Base-by-base conservation (phyloP, 1,140 invertebrate genomes). In the Contarinia nasturtii region DNA sequence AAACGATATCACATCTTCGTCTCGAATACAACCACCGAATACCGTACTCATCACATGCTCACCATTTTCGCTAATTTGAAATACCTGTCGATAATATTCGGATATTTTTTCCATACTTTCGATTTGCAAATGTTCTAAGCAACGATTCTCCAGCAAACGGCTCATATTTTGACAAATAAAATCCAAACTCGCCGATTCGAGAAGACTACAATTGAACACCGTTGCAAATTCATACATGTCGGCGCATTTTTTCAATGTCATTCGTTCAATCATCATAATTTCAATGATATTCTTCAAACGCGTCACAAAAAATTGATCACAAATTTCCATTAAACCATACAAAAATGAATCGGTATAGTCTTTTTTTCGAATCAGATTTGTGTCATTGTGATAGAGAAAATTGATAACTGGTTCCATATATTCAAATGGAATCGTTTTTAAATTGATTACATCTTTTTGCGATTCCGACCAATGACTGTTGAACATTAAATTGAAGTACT, bases 401-500 rank as follows among this genome's bases (percentile, higher is more conserved):
- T 78, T 73, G 2, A 82, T 47, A 2, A 80, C 57, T 17, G 71
- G 65, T 48, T 71, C 60, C 51, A 80, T 61, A 33, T 61, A 64
- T 46, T 61, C 61, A 4, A 48, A 15, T 7, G 61, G 55, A 27
- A 64, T 53, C 1, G 54, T 55, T 15, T 48, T 54, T 45, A 63
- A 55, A 33, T 53, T 58, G 2, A 64, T 54, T 0, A 50, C 55
- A 46, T 60, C 60, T 55, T 72, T n/a, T 5, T 4, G 2, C 5
- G 18, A 43, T 57, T 76, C 74, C 22, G 71, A 65, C 80, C 81
- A 83, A 22, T 71, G 67, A 48, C 68, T 65, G 36, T 69, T 67
- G 47, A 82, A 70, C 76, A 83, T 79, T 57, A 73, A 75, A 45
- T 71, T 67, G 59, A 83, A 85, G 60, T 83, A 84, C 47, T 83